Evolutionary conservation across 1,140 invertebrate species (phyloP).

Genomic region (Thaumetopoea pityocampa): DNA sequence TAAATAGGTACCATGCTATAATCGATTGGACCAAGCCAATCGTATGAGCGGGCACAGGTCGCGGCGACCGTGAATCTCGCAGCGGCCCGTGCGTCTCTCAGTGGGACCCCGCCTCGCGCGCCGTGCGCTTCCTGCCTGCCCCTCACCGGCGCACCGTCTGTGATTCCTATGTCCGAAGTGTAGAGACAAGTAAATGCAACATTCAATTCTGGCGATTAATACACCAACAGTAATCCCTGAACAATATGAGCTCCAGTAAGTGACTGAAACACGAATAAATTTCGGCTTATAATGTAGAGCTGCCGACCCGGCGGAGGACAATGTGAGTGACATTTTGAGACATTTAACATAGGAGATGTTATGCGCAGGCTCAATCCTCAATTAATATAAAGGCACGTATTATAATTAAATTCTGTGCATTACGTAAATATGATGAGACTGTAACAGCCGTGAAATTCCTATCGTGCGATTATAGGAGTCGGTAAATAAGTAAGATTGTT

Average conservation of each 20-base stretch:
- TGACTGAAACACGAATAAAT: constrained; percentile 35
- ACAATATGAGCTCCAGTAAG: constrained; percentile 31
- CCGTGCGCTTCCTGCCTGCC: constrained; percentile 49
- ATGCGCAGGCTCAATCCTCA: constrained; percentile 4
- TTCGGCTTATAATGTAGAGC: constrained; percentile 60
- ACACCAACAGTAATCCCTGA: constrained; percentile 26
- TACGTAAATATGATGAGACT: neutral
- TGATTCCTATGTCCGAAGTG: neutral
- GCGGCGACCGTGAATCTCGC: constrained; percentile 64
- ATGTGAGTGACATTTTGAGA: constrained; percentile 45
- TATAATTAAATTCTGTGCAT: no score
- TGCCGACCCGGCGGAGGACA: constrained; percentile 61
- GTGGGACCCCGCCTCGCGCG: constrained; percentile 50
- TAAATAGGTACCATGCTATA: constrained; percentile 55
- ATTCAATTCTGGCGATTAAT: constrained; percentile 29
- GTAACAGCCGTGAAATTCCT: neutral
- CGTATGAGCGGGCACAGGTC: constrained; percentile 57
- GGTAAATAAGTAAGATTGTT: no score
- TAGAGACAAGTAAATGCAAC: neutral
- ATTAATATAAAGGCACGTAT: neutral
- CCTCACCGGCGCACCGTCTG: neutral
- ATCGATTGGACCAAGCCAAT: constrained; percentile 72
- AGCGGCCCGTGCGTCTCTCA: constrained; percentile 46
- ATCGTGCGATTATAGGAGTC: neutral
- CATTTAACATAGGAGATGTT: constrained; percentile 8